A percentile compares a stretch with the other conserved stretches of the same genome.
Evolutionary conservation across 2,113 vertebrate species (phyloP).

Genomic region (Clarias macrocephalus): DNA sequence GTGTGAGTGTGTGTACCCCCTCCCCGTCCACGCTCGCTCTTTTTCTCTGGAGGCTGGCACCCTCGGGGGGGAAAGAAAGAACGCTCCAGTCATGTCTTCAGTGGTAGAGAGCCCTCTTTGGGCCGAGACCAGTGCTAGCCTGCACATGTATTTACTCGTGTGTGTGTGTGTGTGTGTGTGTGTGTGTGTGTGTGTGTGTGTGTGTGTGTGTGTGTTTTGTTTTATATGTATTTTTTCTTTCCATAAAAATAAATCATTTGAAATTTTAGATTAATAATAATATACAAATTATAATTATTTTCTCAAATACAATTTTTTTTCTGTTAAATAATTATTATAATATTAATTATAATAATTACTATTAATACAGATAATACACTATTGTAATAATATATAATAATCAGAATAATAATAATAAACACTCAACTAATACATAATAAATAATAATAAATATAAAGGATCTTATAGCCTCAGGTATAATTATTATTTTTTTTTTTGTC

Average conservation of each 20-base stretch:
- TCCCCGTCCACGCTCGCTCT: slow-evolving; percentile 47
- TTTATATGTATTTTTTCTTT: neutral
- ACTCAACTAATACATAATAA: neutral
- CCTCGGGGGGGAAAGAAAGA: slow-evolving; percentile 47
- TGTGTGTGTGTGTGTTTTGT: neutral
- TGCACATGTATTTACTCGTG: neutral
- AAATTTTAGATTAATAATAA: slow-evolving; percentile 1
- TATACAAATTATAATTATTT: neutral
- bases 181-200: neutral
- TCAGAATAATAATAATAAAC: neutral
- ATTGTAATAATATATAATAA: neutral
- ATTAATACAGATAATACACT: neutral
- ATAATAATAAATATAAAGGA: neutral
- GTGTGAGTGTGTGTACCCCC: slow-evolving; percentile 40
- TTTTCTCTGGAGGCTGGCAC: slow-evolving; percentile 56
- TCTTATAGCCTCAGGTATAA: neutral
- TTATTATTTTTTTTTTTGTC: neutral
- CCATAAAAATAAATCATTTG: neutral
- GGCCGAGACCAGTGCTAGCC: slow-evolving; percentile 56
- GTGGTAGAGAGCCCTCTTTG: slow-evolving; percentile 72
- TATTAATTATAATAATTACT: no score
- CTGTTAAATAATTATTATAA: neutral
- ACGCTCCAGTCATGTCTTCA: slow-evolving; percentile 61
- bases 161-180: slow-evolving; percentile 15
- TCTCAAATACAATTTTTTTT: neutral